These are phyloP conservation scores for Centruroides sculpturatus DNA, from an alignment of 1,140 invertebrate genomes.

Conservation along the genomic window DNA sequence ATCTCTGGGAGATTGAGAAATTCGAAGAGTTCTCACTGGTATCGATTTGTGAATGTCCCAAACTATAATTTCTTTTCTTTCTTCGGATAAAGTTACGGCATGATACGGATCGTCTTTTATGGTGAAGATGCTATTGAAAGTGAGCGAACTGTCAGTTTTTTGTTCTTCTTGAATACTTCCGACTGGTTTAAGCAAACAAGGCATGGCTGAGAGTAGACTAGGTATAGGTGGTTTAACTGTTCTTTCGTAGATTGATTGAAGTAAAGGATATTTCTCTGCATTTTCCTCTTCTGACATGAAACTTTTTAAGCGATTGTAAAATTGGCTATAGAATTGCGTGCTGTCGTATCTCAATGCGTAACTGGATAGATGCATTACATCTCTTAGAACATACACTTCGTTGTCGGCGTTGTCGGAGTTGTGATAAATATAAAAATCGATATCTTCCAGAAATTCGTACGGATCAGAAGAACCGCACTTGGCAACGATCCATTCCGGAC, in stretches of 20 bases:
- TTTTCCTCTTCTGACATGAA: conserved; percentile 3
- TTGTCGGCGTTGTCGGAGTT: conserved; percentile 25
- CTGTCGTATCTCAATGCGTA: conserved; percentile 55
- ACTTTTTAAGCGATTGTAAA: conserved; percentile 36
- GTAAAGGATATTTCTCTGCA: conserved; percentile 24
- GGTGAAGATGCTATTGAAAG: too few relatives aligned
- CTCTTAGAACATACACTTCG: conserved; percentile 37
- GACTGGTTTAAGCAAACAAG: conserved; percentile 8
- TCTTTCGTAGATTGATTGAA: conserved; percentile 25
- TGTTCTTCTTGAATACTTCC: too few relatives aligned
- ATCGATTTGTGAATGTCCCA: conserved; percentile 41
- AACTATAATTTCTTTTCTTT: conserved; percentile 22
- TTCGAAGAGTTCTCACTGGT: conserved; percentile 46
- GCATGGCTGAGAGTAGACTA: conserved; percentile 11
- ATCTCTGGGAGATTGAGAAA: conserved; percentile 28
- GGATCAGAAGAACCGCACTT: conserved; percentile 53
- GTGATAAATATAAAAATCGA: conserved; percentile 22
- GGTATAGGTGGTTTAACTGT: conserved; percentile 13
- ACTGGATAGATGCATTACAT: conserved; percentile 46
- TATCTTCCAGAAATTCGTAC: conserved; percentile 45
- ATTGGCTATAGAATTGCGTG: conserved; percentile 51
- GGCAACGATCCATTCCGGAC: conserved; percentile 47
- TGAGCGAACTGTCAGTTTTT: too few relatives aligned
- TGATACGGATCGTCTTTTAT: too few relatives aligned
- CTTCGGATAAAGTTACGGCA: too few relatives aligned